Evolutionary conservation across 2,797 vertebrate species (phyloP).

Genomic region (Pseudocheirus occidentalis): DNA sequence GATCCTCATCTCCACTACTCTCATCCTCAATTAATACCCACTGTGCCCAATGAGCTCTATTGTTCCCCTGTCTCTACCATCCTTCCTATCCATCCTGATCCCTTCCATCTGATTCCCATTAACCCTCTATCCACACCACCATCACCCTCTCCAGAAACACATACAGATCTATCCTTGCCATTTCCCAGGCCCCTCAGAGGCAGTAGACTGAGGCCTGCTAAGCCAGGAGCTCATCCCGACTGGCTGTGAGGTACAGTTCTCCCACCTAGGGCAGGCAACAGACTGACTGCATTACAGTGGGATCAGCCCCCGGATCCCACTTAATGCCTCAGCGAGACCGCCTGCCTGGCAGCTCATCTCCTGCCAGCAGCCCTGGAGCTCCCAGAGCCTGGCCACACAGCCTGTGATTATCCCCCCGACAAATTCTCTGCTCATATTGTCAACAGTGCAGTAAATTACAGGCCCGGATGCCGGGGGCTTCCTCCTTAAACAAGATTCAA

Average conservation of each 20-base stretch:
- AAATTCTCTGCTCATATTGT: conserved; percentile 76
- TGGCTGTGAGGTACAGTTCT: background rate
- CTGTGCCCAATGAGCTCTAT: background rate
- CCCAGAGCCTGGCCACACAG: conserved; percentile 34
- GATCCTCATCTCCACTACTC: background rate
- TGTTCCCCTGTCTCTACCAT: background rate
- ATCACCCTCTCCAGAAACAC: background rate
- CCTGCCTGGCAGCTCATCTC: conserved; percentile 36
- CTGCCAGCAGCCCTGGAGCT: conserved; percentile 52
- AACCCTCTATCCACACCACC: background rate
- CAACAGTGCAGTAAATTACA: conserved; percentile 77
- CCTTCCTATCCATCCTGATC: background rate
- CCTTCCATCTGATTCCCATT: background rate
- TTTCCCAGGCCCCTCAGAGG: background rate
- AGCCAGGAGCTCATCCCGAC: background rate
- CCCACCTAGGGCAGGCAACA: background rate
- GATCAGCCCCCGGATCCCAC: conserved; percentile 63
- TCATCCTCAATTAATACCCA: background rate
- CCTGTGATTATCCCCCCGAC: conserved; percentile 73
- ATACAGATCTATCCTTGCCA: background rate
- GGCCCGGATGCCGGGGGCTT: conserved; percentile 69
- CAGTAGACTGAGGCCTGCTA: background rate
- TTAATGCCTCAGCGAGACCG: conserved; percentile 38
- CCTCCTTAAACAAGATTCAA: conserved; percentile 81
- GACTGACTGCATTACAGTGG: background rate